A percentile compares a stretch with the other conserved stretches of the same genome.
phyloP scores from a whole-genome alignment of 2,113 vertebrate species.

The Neopipo cinnamomea region DNA sequence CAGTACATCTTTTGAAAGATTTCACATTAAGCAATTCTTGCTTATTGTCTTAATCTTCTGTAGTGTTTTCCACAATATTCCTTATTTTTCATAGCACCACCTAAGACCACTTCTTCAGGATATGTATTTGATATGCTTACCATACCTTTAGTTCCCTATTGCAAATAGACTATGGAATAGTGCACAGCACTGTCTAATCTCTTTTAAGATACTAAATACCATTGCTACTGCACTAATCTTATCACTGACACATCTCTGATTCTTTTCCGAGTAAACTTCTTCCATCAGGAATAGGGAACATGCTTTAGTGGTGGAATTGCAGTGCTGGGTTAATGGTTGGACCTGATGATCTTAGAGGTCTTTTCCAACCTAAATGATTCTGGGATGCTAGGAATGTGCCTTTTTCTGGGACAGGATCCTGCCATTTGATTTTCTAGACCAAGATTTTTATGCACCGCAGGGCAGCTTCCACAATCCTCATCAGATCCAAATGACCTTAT shows the following conservation, averaged over 20 bases:
- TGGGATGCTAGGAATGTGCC: neutral
- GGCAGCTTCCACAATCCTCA: neutral
- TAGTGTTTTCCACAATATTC: neutral
- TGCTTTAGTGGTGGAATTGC: neutral
- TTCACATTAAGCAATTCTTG: neutral
- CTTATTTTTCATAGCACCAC: neutral
- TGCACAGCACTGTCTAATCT: neutral
- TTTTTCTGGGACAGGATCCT: neutral
- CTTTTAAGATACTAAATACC: neutral
- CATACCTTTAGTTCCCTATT: neutral
- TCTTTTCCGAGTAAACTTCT: neutral
- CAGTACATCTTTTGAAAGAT: neutral
- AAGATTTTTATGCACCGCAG: neutral
- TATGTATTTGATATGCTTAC: neutral
- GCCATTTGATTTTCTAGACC: neutral
- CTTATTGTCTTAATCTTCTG: neutral
- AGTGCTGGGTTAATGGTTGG: neutral
- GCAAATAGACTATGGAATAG: neutral
- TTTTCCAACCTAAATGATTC: neutral
- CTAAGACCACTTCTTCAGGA: neutral
- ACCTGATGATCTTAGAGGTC: neutral
- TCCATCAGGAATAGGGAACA: neutral
- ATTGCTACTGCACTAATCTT: neutral
- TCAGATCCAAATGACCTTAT: neutral
- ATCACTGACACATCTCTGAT: neutral